Evolutionary conservation across 2,888 invertebrate species (phyloP).

Genomic region (Tiliacea aurago): DNA sequence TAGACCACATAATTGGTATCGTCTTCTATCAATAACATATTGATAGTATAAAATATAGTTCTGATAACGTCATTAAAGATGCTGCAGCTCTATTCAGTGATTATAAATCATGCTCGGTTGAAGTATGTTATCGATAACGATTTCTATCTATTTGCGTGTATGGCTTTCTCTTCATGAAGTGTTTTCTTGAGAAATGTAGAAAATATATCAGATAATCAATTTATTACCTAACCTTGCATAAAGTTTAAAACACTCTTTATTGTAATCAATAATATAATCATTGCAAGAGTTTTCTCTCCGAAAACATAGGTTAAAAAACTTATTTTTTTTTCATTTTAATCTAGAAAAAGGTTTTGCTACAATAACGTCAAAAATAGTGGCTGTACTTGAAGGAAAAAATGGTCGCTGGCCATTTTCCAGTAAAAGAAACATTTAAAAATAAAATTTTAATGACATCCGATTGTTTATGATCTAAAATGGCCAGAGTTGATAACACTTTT

Average conservation of each 20-base stretch:
- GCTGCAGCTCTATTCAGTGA: conserved; percentile 52
- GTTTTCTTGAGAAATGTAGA: conserved; percentile 1
- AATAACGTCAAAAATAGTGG: background rate
- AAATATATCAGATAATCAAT: background rate
- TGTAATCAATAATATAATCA: background rate
- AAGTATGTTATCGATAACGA: conserved; percentile 55
- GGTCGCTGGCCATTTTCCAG: background rate
- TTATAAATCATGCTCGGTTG: conserved; percentile 58
- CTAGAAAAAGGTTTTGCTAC: conserved; percentile 1
- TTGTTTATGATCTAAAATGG: conserved; percentile 9
- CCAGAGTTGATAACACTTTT: background rate
- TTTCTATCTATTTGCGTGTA: conserved; percentile 42
- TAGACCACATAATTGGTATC: conserved; percentile 56
- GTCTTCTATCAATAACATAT: conserved; percentile 65
- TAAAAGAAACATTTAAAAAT: background rate
- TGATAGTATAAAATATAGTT: conserved; percentile 64
- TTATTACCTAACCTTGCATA: background rate
- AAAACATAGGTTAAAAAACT: background rate
- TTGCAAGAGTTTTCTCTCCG: background rate
- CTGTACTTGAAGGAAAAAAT: background rate
- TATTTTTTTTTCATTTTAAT: too few relatives aligned
- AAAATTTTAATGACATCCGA: background rate
- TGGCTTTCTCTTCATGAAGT: background rate
- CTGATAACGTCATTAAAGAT: conserved; percentile 66
- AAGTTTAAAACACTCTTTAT: background rate